These are phyloP conservation scores for Panthera leo DNA, from an alignment of 2,113 vertebrate species.

Conservation along the genomic window DNA sequence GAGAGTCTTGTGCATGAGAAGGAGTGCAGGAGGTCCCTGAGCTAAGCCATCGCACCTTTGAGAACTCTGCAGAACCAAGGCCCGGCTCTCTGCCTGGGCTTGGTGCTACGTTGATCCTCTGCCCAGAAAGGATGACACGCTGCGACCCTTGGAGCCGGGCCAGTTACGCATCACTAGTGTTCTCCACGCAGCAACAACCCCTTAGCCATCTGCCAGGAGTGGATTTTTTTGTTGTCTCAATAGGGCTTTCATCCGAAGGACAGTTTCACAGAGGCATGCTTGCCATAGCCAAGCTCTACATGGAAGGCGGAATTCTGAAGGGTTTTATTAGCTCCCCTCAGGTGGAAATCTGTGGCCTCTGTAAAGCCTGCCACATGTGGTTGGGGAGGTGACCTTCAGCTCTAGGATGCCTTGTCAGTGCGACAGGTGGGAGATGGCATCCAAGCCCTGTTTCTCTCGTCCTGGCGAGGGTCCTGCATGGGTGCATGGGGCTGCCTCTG, in stretches of 20 bases:
- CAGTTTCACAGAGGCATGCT: not conserved
- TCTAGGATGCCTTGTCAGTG: not conserved
- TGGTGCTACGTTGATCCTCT: not conserved
- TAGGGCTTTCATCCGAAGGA: not conserved
- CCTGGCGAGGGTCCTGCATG: no score
- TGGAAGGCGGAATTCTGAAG: not conserved
- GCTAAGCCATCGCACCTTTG: not conserved
- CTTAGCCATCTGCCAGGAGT: not conserved
- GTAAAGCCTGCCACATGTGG: not conserved
- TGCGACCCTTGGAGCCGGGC: rapidly evolving
- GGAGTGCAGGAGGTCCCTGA: not conserved
- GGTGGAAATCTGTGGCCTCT: not conserved
- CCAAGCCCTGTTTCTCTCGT: no score
- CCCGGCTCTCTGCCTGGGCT: not conserved
- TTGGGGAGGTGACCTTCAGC: rapidly evolving
- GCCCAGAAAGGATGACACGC: not conserved
- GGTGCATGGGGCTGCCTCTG: not conserved
- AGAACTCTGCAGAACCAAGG: not conserved
- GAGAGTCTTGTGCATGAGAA: not conserved
- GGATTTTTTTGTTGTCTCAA: not conserved
- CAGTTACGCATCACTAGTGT: rapidly evolving
- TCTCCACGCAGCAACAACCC: not conserved
- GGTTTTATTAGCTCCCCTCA: not conserved
- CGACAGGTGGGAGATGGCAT: not conserved
- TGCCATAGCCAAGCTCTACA: no score